These are phyloP conservation scores for Opisthocomus hoazin DNA, from an alignment of 2,113 vertebrate genomes.

Conservation along the genomic window DNA sequence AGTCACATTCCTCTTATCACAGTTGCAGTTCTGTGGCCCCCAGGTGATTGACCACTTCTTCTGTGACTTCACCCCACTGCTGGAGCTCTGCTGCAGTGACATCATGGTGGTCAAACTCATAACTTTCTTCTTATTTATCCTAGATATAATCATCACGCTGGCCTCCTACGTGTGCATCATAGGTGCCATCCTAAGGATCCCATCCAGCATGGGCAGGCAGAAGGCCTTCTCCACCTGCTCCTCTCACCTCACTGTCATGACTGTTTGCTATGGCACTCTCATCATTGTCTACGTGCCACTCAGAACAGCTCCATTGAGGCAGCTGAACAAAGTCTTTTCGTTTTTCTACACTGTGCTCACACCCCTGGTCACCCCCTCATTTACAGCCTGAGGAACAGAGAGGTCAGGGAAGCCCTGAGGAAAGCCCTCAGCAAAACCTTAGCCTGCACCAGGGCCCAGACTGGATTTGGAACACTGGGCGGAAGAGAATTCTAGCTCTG, in stretches of 20 bases:
- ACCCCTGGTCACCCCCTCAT: background rate
- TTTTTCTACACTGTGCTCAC: background rate
- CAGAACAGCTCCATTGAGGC: background rate
- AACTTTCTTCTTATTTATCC: background rate
- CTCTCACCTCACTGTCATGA: background rate
- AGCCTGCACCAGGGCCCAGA: background rate
- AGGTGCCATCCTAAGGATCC: background rate
- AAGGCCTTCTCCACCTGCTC: background rate
- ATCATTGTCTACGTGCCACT: background rate
- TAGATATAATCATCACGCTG: fast-evolving
- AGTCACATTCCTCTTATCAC: background rate
- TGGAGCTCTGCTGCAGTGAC: background rate
- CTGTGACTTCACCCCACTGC: background rate
- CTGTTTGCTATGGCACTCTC: background rate
- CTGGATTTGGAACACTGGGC: background rate
- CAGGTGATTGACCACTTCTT: background rate
- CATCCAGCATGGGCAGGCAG: background rate
- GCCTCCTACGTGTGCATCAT: background rate
- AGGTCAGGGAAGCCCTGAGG: background rate
- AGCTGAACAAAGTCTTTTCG: background rate
- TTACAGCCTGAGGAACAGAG: background rate
- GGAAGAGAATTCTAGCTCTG: background rate
- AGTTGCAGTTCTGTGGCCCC: background rate
- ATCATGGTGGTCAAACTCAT: background rate
- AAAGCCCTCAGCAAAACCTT: background rate